Evolutionary conservation across 2,888 invertebrate genomes (phyloP).

Genomic region (Idaea aversata): DNA sequence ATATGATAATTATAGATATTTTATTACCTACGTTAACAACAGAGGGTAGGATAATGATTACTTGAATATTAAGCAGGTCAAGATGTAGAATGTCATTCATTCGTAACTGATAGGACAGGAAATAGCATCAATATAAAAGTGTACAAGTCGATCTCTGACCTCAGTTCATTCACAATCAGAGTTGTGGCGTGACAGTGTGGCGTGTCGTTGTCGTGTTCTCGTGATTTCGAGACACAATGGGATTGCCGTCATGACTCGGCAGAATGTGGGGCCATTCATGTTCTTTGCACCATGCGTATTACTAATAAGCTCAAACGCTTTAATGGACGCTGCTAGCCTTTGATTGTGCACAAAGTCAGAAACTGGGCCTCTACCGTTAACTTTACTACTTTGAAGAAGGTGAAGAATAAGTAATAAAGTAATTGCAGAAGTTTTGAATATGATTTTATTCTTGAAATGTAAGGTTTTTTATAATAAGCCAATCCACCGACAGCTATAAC

Average conservation of each 20-base stretch:
- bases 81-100: slow-evolving; percentile 31
- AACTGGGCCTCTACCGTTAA: neutral
- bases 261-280: slow-evolving; percentile 69
- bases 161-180: slow-evolving; percentile 77
- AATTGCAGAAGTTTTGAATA: no score
- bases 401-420: no score
- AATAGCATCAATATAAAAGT: slow-evolving; percentile 55
- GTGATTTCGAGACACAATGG: slow-evolving; percentile 75
- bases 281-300: slow-evolving; percentile 35
- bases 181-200: slow-evolving; percentile 57
- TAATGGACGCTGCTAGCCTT: slow-evolving; percentile 2
- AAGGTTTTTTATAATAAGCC: no score
- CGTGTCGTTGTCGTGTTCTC: slow-evolving; percentile 59
- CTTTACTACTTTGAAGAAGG: no score
- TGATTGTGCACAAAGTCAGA: neutral
- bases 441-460: no score
- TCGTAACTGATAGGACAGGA: slow-evolving; percentile 47
- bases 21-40: slow-evolving; percentile 24
- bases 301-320: slow-evolving; percentile 7
- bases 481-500: no score
- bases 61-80: slow-evolving; percentile 24
- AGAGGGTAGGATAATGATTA: slow-evolving; percentile 16
- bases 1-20: slow-evolving; percentile 36
- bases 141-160: slow-evolving; percentile 70
- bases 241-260: slow-evolving; percentile 71